Evolutionary conservation across 2,113 vertebrate genomes (phyloP).

Genomic region (Condylura cristata): DNA sequence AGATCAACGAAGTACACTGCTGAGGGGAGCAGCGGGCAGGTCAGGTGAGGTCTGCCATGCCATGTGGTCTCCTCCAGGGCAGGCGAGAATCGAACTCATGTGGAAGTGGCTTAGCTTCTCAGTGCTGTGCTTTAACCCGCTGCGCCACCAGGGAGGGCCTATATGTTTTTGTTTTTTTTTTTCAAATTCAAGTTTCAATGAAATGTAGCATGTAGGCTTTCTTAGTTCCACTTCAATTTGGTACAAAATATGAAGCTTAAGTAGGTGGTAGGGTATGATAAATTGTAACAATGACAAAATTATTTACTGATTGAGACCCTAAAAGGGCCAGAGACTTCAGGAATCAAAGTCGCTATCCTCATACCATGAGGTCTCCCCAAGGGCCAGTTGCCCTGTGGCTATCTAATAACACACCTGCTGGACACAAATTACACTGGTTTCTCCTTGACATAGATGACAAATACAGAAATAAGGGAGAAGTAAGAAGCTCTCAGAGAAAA

Average conservation of each 20-base stretch:
- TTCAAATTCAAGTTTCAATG: background rate
- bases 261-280: background rate
- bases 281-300: background rate
- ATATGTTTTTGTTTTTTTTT: no score
- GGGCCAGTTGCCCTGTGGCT: background rate
- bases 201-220: background rate
- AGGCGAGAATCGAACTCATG: no score
- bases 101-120: no score
- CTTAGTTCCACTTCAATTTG: background rate
- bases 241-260: background rate
- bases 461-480: background rate
- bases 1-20: no score
- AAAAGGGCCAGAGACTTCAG: no score
- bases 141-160: no score
- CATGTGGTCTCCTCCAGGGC: no score
- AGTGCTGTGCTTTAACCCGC: no score
- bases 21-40: no score
- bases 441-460: background rate
- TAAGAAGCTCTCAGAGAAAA: background rate
- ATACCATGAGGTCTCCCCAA: no score
- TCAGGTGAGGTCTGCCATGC: no score
- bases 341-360: no score
- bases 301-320: background rate
- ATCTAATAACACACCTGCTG: background rate
- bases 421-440: background rate